These are phyloP conservation scores for Turritopsis dohrnii DNA, from an alignment of 30 jellyfish, hydroid and myxozoan genomes.

Conservation along the genomic window DNA sequence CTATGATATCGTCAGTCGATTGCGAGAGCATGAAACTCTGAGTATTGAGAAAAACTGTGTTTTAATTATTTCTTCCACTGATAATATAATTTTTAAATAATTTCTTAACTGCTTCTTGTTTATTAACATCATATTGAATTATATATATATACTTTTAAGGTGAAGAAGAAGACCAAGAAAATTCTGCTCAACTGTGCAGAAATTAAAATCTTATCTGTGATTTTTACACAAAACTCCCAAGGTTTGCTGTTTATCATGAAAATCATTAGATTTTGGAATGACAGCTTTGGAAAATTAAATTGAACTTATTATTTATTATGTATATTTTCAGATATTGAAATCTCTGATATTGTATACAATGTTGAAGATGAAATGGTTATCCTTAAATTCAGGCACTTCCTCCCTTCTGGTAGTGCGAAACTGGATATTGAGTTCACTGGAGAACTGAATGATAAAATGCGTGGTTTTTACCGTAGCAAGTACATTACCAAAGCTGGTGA, in stretches of 20 bases:
- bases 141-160: too few species aligned
- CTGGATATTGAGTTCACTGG: slow-evolving; percentile 55
- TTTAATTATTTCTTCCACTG: too few species aligned
- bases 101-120: too few species aligned
- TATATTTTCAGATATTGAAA: slow-evolving; percentile 18
- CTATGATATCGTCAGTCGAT: too few species aligned
- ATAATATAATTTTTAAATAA: too few species aligned
- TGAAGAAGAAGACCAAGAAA: slow-evolving; percentile 37
- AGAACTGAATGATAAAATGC: slow-evolving; percentile 89
- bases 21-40: too few species aligned
- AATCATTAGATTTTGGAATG: too few species aligned
- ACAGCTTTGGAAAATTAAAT: too few species aligned
- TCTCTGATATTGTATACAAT: slow-evolving; percentile 51
- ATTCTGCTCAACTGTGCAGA: slow-evolving; percentile 57
- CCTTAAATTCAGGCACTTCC: slow-evolving; percentile 41
- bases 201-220: slow-evolving; percentile 39
- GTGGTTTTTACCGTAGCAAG: slow-evolving; percentile 89
- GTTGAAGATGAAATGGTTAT: slow-evolving; percentile 59
- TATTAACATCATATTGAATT: too few species aligned
- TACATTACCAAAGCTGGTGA: slow-evolving; percentile 63
- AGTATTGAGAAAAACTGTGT: too few species aligned
- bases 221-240: slow-evolving; percentile 20
- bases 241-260: not conserved
- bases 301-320: too few species aligned
- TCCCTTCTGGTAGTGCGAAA: slow-evolving; percentile 69